These are phyloP conservation scores for Thecophora atra DNA, from an alignment of 2,888 invertebrate species.

Conservation along the genomic window DNA sequence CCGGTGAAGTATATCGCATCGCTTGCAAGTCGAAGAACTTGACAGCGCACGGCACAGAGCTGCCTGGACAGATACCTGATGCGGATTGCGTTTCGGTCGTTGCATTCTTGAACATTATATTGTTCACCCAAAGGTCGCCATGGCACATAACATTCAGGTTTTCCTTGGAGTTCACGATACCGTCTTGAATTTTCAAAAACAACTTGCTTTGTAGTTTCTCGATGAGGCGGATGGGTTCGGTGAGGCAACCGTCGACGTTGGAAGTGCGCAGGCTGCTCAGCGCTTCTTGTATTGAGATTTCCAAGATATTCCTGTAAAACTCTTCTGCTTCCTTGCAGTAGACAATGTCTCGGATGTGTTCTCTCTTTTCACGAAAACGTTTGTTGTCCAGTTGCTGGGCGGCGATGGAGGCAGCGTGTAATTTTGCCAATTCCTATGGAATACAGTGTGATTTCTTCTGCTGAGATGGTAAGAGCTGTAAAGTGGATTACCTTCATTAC, in stretches of 20 bases:
- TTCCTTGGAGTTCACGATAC: conserved; percentile 50
- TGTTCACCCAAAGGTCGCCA: conserved; percentile 65
- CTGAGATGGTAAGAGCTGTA: background rate
- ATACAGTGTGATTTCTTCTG: background rate
- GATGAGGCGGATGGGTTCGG: conserved; percentile 56
- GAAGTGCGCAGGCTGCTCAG: conserved; percentile 56
- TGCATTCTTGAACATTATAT: conserved; percentile 59
- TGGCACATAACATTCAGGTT: conserved; percentile 61
- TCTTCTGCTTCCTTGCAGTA: conserved; percentile 59
- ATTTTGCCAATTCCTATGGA: conserved; percentile 59
- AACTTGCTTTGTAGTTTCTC: conserved; percentile 54
- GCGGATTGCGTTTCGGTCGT: conserved; percentile 39
- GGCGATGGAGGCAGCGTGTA: conserved; percentile 62
- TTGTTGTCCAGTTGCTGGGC: conserved; percentile 53
- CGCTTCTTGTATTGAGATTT: conserved; percentile 59
- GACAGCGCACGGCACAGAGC: conserved; percentile 44
- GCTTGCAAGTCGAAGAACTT: conserved; percentile 64
- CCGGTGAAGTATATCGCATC: conserved; percentile 61
- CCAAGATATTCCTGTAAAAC: conserved; percentile 57
- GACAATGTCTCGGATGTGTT: conserved; percentile 59
- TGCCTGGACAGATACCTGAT: background rate
- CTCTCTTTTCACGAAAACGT: conserved; percentile 49
- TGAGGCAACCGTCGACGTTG: conserved; percentile 57
- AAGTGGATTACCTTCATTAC: conserved; percentile 58
- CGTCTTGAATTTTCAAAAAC: conserved; percentile 52